Evolutionary conservation across 1,140 invertebrate species (phyloP).

Genomic region (Triops longicaudatus): DNA sequence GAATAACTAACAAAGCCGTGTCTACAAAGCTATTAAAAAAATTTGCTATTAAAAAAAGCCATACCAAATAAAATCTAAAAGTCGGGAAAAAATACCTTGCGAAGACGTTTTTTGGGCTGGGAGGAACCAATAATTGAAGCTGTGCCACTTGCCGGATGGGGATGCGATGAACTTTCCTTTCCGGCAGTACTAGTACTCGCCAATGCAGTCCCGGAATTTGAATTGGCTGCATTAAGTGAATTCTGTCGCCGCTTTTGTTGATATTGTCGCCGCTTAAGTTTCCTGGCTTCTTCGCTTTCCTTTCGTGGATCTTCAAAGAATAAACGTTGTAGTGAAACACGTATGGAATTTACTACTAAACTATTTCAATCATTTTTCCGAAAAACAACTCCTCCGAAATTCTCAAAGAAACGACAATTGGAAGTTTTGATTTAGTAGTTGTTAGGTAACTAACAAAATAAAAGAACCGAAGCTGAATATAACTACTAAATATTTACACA

Average conservation of each 20-base stretch:
- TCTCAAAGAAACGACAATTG: no score
- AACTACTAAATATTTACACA: no score
- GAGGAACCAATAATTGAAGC: background rate
- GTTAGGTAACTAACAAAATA: no score
- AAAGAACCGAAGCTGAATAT: no score
- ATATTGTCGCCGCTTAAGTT: constrained; percentile 68
- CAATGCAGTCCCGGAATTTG: background rate
- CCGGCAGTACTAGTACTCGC: background rate
- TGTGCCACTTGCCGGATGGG: background rate
- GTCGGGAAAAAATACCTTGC: background rate
- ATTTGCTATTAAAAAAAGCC: no score
- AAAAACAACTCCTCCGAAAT: no score
- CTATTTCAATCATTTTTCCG: no score
- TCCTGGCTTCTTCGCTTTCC: constrained; percentile 53
- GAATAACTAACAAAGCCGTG: no score
- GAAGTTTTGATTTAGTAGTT: no score
- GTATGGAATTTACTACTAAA: no score
- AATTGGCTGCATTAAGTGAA: constrained; percentile 34
- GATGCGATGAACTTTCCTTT: background rate
- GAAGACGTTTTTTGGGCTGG: constrained; percentile 60
- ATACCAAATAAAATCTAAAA: no score
- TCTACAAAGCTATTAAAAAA: no score
- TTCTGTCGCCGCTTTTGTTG: constrained; percentile 69
- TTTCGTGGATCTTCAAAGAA: constrained; percentile 18
- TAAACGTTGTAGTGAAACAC: background rate